Percentiles rank a stretch among this genome's conserved stretches.
These are phyloP conservation scores for Parthenolecanium corni DNA, from an alignment of 2,888 invertebrate genomes.

Conservation along the genomic window DNA sequence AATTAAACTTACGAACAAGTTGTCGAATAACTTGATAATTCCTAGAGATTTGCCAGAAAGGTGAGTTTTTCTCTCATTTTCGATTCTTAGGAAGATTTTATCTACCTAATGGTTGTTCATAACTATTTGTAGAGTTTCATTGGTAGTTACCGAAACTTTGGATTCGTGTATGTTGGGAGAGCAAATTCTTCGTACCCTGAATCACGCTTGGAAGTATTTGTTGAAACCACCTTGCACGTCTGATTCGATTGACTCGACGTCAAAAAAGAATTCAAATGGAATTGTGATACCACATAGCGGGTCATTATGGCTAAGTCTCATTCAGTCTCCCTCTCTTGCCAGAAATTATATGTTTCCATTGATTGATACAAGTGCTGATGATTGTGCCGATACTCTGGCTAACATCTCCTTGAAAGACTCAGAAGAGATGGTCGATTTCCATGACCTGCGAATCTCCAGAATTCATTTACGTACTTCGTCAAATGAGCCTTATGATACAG, in stretches of 20 bases:
- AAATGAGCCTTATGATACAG: constrained; percentile 56
- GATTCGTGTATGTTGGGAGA: constrained; percentile 72
- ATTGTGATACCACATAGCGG: constrained; percentile 25
- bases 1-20: constrained; percentile 46
- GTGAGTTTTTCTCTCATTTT: constrained; percentile 34
- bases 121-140: constrained; percentile 40
- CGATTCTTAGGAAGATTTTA: not conserved
- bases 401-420: constrained; percentile 6
- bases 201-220: constrained; percentile 57
- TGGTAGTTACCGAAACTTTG: constrained; percentile 65
- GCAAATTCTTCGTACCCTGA: constrained; percentile 51
- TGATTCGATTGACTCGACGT: not conserved
- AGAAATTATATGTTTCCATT: constrained; percentile 17
- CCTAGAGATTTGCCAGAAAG: constrained; percentile 46
- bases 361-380: not conserved
- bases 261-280: constrained; percentile 1
- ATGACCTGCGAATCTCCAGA: constrained; percentile 35
- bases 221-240: constrained; percentile 37
- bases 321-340: constrained; percentile 16
- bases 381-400: constrained; percentile 6
- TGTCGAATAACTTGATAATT: constrained; percentile 48
- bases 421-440: constrained; percentile 3
- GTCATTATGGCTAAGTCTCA: constrained; percentile 19
- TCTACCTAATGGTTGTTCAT: not conserved
- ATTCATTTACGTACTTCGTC: constrained; percentile 38